A percentile compares a stretch with the other conserved stretches of the same genome.
phyloP scores from a whole-genome alignment of 2,113 vertebrate genomes.

The Takifugu bimaculatus region DNA sequence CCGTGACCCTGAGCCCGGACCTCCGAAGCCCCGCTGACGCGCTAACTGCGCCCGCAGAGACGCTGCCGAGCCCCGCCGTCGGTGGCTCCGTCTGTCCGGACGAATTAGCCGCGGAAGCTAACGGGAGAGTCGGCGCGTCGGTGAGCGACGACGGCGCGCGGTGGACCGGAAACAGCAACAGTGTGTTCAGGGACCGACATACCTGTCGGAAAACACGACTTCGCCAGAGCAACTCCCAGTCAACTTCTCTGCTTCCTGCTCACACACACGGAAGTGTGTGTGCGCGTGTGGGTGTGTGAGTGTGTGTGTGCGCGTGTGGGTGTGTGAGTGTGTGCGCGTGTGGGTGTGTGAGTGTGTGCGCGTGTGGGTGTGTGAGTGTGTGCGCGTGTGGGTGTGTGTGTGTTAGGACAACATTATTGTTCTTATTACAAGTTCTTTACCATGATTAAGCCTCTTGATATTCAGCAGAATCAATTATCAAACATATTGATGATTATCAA shows the following conservation, averaged over 20 bases:
- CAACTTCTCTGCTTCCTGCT: conserved; percentile 55
- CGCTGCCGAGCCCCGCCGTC: too few relatives aligned
- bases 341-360: background rate
- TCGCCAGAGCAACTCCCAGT: conserved; percentile 19
- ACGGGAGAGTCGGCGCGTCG: background rate
- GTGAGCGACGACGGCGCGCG: background rate
- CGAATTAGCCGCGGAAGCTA: conserved; percentile 26
- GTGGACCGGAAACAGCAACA: background rate
- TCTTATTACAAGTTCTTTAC: too few relatives aligned
- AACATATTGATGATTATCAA: too few relatives aligned
- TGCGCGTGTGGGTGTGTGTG: background rate
- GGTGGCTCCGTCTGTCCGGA: background rate
- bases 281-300: background rate
- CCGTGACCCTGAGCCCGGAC: background rate
- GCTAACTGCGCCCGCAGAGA: background rate
- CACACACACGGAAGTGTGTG: background rate
- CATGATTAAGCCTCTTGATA: too few relatives aligned
- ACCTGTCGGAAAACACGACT: conserved; percentile 47
- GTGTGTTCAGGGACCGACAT: conserved; percentile 9
- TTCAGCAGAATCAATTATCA: too few relatives aligned
- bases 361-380: too few relatives aligned
- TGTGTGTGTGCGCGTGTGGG: background rate
- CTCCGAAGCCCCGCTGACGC: background rate
- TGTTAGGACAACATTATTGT: too few relatives aligned
- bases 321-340: too few relatives aligned